Conservation (phyloP, 2,113 vertebrate genomes). For the Sardina pilchardus region DNA sequence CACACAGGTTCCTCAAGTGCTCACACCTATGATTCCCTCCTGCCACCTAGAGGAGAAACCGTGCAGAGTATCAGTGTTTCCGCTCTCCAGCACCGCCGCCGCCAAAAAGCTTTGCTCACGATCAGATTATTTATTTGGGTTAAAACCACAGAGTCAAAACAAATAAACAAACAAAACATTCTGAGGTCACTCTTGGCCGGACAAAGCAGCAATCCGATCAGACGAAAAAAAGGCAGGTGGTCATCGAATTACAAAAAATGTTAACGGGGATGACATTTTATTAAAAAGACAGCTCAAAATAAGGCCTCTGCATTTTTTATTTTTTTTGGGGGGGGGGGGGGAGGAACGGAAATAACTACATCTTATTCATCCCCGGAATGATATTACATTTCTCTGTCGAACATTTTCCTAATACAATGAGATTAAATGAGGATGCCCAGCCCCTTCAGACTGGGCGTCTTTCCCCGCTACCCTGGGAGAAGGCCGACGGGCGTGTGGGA, state of each 20-base stretch:
- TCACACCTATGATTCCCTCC: background rate
- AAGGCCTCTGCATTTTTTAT: background rate
- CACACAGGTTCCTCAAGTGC: background rate
- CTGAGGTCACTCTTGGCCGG: background rate
- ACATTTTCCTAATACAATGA: background rate
- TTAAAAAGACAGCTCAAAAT: background rate
- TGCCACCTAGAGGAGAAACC: background rate
- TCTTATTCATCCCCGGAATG: background rate
- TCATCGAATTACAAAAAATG: background rate
- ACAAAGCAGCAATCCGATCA: background rate
- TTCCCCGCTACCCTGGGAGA: conserved; percentile 41
- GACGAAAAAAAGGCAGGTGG: background rate
- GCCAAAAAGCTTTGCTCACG: background rate
- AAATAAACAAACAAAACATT: background rate
- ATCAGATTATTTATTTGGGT: background rate
- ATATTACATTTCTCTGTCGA: background rate
- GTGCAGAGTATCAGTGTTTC: background rate
- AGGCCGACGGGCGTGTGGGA: conserved; percentile 27
- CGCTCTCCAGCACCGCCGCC: background rate
- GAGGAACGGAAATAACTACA: background rate
- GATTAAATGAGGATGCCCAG: background rate
- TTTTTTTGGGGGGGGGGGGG: no score
- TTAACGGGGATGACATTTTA: background rate
- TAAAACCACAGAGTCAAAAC: background rate
- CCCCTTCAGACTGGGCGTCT: background rate